A percentile compares a stretch with the other conserved stretches of the same genome.
phyloP scores from a whole-genome alignment of 1,140 invertebrate species.

The Panagrolaimus sp. region DNA sequence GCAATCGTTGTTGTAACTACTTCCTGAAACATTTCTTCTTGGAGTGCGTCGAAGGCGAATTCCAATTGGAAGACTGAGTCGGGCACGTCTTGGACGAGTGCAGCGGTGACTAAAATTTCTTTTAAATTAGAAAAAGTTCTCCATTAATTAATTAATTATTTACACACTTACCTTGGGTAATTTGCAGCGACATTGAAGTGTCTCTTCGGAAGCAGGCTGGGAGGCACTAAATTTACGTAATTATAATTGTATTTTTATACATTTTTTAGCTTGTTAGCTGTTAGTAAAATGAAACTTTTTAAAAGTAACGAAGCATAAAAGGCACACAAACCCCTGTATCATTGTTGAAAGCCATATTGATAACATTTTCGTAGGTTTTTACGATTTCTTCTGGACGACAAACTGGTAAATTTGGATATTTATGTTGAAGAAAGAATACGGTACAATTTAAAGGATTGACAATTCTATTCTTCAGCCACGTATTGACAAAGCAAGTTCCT shows the following conservation, averaged over 20 bases:
- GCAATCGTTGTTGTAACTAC: not conserved
- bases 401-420: no score
- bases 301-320: not conserved
- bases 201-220: not conserved
- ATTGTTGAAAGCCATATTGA: constrained; percentile 7
- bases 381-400: no score
- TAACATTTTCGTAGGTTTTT: not conserved
- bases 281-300: no score
- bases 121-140: no score
- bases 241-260: not conserved
- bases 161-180: not conserved
- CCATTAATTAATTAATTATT: no score
- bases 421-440: no score
- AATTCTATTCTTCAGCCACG: no score
- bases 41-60: constrained; percentile 5
- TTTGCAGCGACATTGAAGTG: constrained; percentile 12
- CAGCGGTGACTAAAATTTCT: not conserved
- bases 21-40: constrained; percentile 14
- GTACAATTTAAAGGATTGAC: no score
- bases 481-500: no score
- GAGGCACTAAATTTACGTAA: not conserved
- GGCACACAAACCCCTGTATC: not conserved
- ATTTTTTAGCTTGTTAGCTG: no score
- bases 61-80: constrained; percentile 16
- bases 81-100: constrained; percentile 3